Evolutionary conservation across 2,888 invertebrate genomes (phyloP).

Genomic region (Micoletzkya japonica): DNA sequence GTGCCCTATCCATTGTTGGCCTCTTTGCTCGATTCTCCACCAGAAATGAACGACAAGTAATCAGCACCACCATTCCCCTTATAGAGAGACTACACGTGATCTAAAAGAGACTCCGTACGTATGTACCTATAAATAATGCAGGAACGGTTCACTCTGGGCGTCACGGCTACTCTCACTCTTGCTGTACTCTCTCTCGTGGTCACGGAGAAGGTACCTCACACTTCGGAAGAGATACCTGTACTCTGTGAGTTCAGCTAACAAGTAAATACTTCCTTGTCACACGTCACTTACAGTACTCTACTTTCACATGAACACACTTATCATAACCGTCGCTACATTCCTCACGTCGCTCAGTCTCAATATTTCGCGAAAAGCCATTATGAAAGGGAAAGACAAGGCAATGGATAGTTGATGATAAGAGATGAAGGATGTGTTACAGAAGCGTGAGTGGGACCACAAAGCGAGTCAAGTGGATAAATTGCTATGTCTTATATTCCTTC

Average conservation of each 20-base stretch:
- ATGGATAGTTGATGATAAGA: too few relatives aligned
- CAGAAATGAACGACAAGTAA: constrained; percentile 49
- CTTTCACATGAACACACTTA: constrained; percentile 53
- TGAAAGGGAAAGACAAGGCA: neutral
- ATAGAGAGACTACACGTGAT: neutral
- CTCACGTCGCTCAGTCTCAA: constrained; percentile 43
- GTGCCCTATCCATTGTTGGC: constrained; percentile 50
- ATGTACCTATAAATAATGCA: constrained; percentile 29
- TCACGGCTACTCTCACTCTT: constrained; percentile 55
- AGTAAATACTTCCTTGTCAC: neutral
- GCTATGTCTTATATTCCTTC: constrained; percentile 5
- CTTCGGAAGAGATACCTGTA: constrained; percentile 50
- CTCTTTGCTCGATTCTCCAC: constrained; percentile 55
- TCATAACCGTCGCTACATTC: constrained; percentile 52
- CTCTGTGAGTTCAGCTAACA: constrained; percentile 33
- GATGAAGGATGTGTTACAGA: neutral
- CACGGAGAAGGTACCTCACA: constrained; percentile 57
- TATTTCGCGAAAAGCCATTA: neutral
- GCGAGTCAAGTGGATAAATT: constrained; percentile 13
- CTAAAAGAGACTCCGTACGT: too few relatives aligned
- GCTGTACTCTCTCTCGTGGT: constrained; percentile 55
- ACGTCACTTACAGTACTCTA: constrained; percentile 45
- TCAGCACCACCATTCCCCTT: neutral
- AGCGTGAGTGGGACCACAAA: neutral
- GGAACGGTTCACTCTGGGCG: constrained; percentile 57